Conservation (phyloP, 1,140 invertebrate genomes). For the Drosophila cardini region DNA sequence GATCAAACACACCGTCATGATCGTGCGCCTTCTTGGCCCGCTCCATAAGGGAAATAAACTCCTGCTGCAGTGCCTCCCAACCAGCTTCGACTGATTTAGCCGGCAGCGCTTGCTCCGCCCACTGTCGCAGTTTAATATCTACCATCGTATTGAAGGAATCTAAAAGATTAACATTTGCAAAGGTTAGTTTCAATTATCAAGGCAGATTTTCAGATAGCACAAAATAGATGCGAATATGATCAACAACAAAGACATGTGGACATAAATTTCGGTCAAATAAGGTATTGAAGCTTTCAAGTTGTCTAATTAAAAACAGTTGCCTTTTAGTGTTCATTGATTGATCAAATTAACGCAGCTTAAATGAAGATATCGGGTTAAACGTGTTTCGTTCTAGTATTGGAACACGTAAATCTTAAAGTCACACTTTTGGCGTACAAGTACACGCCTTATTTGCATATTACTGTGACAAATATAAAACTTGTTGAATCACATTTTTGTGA, state of each 20-base stretch:
- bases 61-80: constrained; percentile 94
- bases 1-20: constrained; percentile 96
- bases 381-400: constrained; percentile 31
- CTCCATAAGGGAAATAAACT: constrained; percentile 93
- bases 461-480: constrained; percentile 37
- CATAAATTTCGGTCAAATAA: constrained; percentile 38
- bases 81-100: constrained; percentile 92
- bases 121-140: constrained; percentile 98
- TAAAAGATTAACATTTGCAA: constrained; percentile 64
- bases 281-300: constrained; percentile 33
- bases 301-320: constrained; percentile 45
- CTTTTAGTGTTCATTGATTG: constrained; percentile 59
- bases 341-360: constrained; percentile 63
- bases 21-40: constrained; percentile 89
- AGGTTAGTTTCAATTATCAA: constrained; percentile 8
- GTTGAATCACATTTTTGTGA: constrained; percentile 55
- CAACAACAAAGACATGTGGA: constrained; percentile 46
- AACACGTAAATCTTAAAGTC: constrained; percentile 52
- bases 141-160: constrained; percentile 98
- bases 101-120: constrained; percentile 96
- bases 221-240: constrained; percentile 45
- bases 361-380: constrained; percentile 53
- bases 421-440: constrained; percentile 63
- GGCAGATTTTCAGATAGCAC: not conserved
- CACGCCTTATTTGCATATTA: constrained; percentile 48